Evolutionary conservation across 2,113 vertebrate species (phyloP).

Genomic region (Rhinogobius similis): DNA sequence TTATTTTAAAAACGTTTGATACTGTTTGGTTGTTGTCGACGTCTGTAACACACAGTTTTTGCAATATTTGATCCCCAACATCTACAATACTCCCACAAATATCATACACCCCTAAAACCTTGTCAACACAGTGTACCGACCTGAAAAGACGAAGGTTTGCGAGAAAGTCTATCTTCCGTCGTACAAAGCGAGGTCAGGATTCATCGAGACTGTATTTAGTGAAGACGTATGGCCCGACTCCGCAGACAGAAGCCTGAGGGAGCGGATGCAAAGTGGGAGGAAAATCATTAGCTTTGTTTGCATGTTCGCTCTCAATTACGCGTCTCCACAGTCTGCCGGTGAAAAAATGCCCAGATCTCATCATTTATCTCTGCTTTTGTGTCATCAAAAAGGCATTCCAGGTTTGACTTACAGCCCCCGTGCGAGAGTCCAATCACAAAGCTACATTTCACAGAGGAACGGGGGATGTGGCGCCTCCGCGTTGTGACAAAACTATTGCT

Average conservation of each 20-base stretch:
- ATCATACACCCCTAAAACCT: no score
- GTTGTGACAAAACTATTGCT: slow-evolving; percentile 71
- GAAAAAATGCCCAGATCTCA: slow-evolving; percentile 31
- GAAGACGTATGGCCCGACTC: slow-evolving; percentile 46
- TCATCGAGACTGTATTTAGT: slow-evolving; percentile 47
- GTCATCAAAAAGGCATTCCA: slow-evolving; percentile 40
- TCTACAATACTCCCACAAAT: no score
- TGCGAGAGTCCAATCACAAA: slow-evolving; percentile 55
- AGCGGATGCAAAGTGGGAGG: slow-evolving; percentile 54
- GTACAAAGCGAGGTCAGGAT: slow-evolving; percentile 32
- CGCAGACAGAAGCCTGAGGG: slow-evolving; percentile 37
- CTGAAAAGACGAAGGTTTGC: slow-evolving; percentile 12
- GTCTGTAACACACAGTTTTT: no score
- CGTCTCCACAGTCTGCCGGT: slow-evolving; percentile 40
- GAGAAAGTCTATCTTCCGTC: slow-evolving; percentile 9
- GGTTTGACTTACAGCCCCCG: slow-evolving; percentile 56
- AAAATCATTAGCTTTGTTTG: slow-evolving; percentile 73
- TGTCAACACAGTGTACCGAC: neutral
- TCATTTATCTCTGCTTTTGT: slow-evolving; percentile 55
- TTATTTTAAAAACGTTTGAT: no score
- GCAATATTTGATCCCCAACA: no score
- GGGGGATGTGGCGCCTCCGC: slow-evolving; percentile 36
- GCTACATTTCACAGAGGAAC: slow-evolving; percentile 61
- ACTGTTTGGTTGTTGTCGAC: no score
- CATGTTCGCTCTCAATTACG: slow-evolving; percentile 67